A percentile compares a stretch with the other conserved stretches of the same genome.
Evolutionary conservation across 2,113 vertebrate genomes (phyloP).

Genomic region (Protobothrops mucrosquamatus): DNA sequence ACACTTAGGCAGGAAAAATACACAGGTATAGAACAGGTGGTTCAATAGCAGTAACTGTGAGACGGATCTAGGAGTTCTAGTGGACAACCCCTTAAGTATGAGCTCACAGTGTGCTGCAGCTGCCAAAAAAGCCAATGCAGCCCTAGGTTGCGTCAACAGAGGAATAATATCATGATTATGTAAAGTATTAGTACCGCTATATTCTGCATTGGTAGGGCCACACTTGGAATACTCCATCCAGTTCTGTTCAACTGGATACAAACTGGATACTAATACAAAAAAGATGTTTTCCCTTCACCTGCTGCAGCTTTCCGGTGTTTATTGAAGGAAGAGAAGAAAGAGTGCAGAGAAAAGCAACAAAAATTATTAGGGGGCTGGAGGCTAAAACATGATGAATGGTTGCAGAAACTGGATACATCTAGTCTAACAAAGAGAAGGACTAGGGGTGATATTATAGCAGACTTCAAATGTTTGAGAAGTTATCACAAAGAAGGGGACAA

Average conservation of each 20-base stretch:
- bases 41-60: not conserved
- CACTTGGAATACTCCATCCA: not conserved
- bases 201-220: not conserved
- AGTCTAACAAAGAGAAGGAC: not conserved
- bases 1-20: not conserved
- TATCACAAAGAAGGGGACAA: not conserved
- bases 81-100: not conserved
- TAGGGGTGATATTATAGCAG: not conserved
- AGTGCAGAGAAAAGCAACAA: not conserved
- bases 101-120: not conserved
- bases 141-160: no score
- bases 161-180: not conserved
- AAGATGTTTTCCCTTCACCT: not conserved
- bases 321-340: not conserved
- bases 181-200: not conserved
- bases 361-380: not conserved
- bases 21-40: not conserved
- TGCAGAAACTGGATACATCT: not conserved
- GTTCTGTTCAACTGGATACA: not conserved
- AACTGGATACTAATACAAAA: not conserved
- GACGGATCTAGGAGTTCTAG: not conserved
- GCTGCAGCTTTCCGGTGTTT: not conserved
- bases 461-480: not conserved
- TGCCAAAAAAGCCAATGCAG: no score
- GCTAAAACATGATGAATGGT: not conserved